Percentiles rank a stretch among this genome's conserved stretches.
These are phyloP conservation scores for Puffinus mauretanicus DNA, from an alignment of 2,113 vertebrate genomes.

Conservation along the genomic window DNA sequence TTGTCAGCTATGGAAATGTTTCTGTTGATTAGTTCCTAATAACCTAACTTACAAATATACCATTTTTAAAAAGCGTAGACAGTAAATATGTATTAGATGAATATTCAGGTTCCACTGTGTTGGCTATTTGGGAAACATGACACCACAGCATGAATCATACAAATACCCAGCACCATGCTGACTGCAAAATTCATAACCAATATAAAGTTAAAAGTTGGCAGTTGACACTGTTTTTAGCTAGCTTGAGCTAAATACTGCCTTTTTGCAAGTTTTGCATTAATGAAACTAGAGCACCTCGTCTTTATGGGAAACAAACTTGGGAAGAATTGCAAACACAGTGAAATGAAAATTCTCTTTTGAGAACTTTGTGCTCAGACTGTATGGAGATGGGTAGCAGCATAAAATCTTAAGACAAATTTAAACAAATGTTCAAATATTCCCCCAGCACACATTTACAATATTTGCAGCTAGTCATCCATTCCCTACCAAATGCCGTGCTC, in stretches of 20 bases:
- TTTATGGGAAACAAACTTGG: neutral
- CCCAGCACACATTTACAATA: neutral
- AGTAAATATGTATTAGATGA: neutral
- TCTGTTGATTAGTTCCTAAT: neutral
- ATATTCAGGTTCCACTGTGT: neutral
- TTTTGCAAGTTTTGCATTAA: conserved; percentile 7
- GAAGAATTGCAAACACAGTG: neutral
- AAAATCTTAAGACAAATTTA: conserved; percentile 43
- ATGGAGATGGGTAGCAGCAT: neutral
- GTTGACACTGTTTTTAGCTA: neutral
- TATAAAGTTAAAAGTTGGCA: neutral
- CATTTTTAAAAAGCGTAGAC: neutral
- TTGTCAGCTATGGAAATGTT: neutral
- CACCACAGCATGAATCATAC: neutral
- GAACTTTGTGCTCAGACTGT: neutral
- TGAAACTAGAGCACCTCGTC: neutral
- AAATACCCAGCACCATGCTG: neutral
- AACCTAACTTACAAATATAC: neutral
- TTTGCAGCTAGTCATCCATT: neutral
- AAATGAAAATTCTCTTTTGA: conserved; percentile 32
- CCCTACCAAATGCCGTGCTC: neutral
- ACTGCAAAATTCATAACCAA: neutral
- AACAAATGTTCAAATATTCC: conserved; percentile 52
- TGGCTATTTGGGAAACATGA: neutral
- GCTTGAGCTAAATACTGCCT: neutral